Conservation (phyloP, 2,797 vertebrate genomes). For the Malacoctenus gilli region DNA sequence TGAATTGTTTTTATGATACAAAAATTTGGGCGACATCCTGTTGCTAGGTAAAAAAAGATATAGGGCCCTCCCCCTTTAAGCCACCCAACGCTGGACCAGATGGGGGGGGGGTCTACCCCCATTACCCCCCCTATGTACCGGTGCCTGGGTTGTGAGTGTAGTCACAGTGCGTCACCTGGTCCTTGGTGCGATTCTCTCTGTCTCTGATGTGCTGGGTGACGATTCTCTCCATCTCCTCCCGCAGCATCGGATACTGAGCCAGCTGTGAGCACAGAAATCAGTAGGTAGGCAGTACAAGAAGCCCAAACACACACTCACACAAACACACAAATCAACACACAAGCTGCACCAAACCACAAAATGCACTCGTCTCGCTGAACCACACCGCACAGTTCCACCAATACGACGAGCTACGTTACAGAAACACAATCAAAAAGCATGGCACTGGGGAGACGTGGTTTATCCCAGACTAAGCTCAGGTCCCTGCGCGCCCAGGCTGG, state of each 20-base stretch:
- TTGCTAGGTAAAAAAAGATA: too few relatives aligned
- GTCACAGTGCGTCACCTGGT: slow-evolving; percentile 86
- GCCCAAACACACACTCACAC: background rate
- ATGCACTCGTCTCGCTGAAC: slow-evolving; percentile 41
- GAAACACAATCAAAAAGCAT: slow-evolving; percentile 52
- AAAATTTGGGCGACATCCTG: too few relatives aligned
- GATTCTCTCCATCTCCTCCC: slow-evolving; percentile 98
- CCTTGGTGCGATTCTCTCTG: slow-evolving; percentile 92
- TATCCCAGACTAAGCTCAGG: slow-evolving; percentile 62
- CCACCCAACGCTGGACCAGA: too few relatives aligned
- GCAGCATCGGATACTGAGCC: slow-evolving; percentile 94
- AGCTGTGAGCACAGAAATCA: slow-evolving; percentile 84
- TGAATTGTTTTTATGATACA: too few relatives aligned
- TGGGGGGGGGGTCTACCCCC: too few relatives aligned
- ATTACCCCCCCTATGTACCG: too few relatives aligned
- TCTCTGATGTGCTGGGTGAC: slow-evolving; percentile 98
- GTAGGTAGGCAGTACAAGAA: slow-evolving; percentile 57
- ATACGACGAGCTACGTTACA: slow-evolving; percentile 35
- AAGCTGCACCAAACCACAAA: slow-evolving; percentile 31
- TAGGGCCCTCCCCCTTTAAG: too few relatives aligned
- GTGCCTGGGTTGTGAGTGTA: too few relatives aligned
- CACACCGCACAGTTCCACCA: slow-evolving; percentile 61
- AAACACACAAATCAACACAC: slow-evolving; percentile 18
- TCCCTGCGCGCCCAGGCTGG: slow-evolving; percentile 14
- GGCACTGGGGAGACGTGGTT: slow-evolving; percentile 23